phyloP scores from a whole-genome alignment of 2,113 vertebrate genomes.

The Daubentonia madagascariensis region DNA sequence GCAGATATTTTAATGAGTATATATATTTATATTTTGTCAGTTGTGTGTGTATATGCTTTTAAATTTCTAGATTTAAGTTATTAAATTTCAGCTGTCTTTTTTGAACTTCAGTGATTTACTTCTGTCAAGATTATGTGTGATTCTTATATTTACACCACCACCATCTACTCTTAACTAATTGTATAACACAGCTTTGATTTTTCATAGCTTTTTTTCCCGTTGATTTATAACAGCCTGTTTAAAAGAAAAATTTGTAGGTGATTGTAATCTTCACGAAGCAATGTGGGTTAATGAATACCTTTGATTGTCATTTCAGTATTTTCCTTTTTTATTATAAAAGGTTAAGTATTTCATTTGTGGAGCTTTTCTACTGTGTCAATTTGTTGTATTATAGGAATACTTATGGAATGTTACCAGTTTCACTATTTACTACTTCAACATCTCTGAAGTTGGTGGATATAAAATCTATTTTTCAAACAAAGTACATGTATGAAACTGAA shows the following conservation, averaged over 20 bases:
- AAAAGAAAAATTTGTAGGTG: not conserved
- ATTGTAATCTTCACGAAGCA: not conserved
- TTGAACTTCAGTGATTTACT: conserved; percentile 37
- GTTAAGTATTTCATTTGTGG: not conserved
- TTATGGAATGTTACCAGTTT: not conserved
- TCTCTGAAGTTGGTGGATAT: not conserved
- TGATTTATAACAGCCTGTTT: not conserved
- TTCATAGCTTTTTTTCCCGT: not conserved
- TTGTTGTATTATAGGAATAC: not conserved
- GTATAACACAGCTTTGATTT: not conserved
- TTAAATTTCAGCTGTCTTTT: not conserved
- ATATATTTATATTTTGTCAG: conserved; percentile 39
- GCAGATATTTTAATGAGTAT: not conserved
- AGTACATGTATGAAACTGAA: conserved; percentile 32
- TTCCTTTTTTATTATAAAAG: not conserved
- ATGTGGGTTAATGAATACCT: not conserved
- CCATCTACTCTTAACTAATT: not conserved
- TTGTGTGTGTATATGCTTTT: not conserved
- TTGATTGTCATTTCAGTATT: not conserved
- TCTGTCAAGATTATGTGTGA: not conserved
- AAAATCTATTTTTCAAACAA: conserved; percentile 37
- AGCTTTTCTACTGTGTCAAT: not conserved
- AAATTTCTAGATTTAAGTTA: conserved; percentile 30
- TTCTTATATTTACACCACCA: not conserved
- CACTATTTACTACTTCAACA: not conserved